A percentile compares a stretch with the other conserved stretches of the same genome.
phyloP scores from a whole-genome alignment of 2,113 vertebrate genomes.

The Heterotis niloticus region DNA sequence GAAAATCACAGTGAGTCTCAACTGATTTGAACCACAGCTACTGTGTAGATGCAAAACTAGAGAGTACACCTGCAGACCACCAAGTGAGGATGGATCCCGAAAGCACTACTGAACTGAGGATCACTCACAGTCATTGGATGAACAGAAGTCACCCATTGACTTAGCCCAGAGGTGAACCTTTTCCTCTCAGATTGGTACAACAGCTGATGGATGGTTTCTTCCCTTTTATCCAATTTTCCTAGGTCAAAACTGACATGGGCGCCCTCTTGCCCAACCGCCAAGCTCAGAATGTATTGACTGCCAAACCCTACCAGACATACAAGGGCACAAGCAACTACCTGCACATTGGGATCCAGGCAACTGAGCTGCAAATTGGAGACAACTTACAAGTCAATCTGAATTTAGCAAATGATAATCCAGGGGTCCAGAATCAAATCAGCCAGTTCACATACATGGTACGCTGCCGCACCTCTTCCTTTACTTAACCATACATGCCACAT shows the following conservation, averaged over 20 bases:
- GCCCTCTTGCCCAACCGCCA: conserved; percentile 34
- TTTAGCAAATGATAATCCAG: conserved; percentile 18
- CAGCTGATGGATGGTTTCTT: background rate
- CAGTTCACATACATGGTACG: conserved; percentile 68
- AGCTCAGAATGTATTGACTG: conserved; percentile 51
- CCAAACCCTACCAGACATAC: conserved; percentile 47
- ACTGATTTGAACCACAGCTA: no score
- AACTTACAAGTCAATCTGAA: conserved; percentile 52
- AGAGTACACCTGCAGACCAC: background rate
- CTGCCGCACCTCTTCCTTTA: background rate
- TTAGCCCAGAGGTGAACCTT: background rate
- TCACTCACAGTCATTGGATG: background rate
- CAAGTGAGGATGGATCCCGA: background rate
- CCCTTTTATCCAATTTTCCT: conserved; percentile 15
- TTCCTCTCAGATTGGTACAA: no score
- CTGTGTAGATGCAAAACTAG: background rate
- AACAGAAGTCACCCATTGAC: no score
- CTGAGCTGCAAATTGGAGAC: conserved; percentile 35
- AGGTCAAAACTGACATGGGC: conserved; percentile 53
- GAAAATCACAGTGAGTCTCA: conserved; percentile 46
- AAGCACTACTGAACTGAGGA: background rate
- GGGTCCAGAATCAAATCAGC: conserved; percentile 11
- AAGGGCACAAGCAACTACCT: conserved; percentile 53
- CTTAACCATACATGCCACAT: background rate
- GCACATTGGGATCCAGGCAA: conserved; percentile 53